phyloP scores from a whole-genome alignment of 2,888 invertebrate species.

The Drosophila falleni region DNA sequence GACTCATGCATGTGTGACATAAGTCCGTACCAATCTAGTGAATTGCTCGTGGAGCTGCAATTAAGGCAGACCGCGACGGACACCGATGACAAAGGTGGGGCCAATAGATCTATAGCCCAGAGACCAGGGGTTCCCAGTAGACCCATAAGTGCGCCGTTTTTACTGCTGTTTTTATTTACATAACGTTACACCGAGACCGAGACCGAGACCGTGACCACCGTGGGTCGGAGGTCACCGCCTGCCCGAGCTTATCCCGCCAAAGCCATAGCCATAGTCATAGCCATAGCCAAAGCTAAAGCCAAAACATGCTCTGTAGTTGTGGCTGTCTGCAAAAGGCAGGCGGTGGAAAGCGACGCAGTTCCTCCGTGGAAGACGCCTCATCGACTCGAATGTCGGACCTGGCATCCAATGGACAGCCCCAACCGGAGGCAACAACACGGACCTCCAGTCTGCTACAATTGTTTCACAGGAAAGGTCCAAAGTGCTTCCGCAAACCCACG shows the following conservation, averaged over 20 bases:
- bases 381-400: slow-evolving; percentile 85
- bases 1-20: slow-evolving; percentile 58
- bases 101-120: not conserved
- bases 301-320: slow-evolving; percentile 84
- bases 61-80: slow-evolving; percentile 45
- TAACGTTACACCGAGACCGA: slow-evolving; percentile 19
- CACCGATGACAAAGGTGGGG: slow-evolving; percentile 40
- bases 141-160: slow-evolving; percentile 38
- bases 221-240: slow-evolving; percentile 26
- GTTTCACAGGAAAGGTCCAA: slow-evolving; percentile 87
- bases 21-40: slow-evolving; percentile 33
- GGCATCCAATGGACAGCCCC: slow-evolving; percentile 69
- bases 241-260: slow-evolving; percentile 24
- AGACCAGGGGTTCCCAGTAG: slow-evolving; percentile 21
- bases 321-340: slow-evolving; percentile 84
- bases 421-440: slow-evolving; percentile 54
- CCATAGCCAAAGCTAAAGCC: slow-evolving; percentile 1
- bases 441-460: slow-evolving; percentile 84
- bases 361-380: slow-evolving; percentile 85
- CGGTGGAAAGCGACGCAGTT: slow-evolving; percentile 84
- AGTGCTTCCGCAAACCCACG: slow-evolving; percentile 89
- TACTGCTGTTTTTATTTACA: slow-evolving; percentile 28
- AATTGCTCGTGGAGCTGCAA: slow-evolving; percentile 57
- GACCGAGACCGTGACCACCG: too few relatives aligned
- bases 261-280: not conserved